Conservation (phyloP, 2,888 invertebrate genomes). For the Lysandra coridon region DNA sequence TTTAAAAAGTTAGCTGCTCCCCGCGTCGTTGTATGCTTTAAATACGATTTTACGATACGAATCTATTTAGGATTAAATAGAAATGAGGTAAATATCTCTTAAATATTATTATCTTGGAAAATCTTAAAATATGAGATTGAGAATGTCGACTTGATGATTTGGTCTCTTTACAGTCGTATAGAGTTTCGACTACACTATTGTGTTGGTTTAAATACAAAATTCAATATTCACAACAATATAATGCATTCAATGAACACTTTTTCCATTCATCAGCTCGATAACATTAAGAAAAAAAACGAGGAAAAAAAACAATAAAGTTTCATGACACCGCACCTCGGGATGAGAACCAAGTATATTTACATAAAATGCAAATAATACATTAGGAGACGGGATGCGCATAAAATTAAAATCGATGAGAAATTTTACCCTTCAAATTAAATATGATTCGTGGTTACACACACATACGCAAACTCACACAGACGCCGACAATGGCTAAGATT, state of each 20-base stretch:
- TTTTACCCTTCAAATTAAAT: slow-evolving; percentile 79
- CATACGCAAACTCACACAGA: slow-evolving; percentile 43
- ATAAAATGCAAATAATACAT: slow-evolving; percentile 78
- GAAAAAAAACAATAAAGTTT: slow-evolving; percentile 10
- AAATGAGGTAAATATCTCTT: neutral
- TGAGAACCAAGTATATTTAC: slow-evolving; percentile 73
- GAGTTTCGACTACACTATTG: neutral
- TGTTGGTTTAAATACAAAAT: neutral
- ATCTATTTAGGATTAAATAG: neutral
- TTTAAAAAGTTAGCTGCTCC: neutral
- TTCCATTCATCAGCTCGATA: neutral
- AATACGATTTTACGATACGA: neutral
- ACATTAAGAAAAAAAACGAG: neutral
- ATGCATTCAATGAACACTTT: neutral
- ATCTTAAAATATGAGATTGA: neutral
- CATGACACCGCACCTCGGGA: slow-evolving; percentile 58
- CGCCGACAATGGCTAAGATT: slow-evolving; percentile 51
- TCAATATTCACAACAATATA: neutral
- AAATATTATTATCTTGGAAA: neutral
- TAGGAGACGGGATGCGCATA: slow-evolving; percentile 77
- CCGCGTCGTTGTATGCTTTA: neutral
- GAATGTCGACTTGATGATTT: neutral
- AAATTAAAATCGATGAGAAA: slow-evolving; percentile 80
- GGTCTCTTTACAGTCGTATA: neutral
- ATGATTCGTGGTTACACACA: slow-evolving; percentile 67